Conservation (phyloP, 1,140 invertebrate genomes). For the Venturia canescens region DNA sequence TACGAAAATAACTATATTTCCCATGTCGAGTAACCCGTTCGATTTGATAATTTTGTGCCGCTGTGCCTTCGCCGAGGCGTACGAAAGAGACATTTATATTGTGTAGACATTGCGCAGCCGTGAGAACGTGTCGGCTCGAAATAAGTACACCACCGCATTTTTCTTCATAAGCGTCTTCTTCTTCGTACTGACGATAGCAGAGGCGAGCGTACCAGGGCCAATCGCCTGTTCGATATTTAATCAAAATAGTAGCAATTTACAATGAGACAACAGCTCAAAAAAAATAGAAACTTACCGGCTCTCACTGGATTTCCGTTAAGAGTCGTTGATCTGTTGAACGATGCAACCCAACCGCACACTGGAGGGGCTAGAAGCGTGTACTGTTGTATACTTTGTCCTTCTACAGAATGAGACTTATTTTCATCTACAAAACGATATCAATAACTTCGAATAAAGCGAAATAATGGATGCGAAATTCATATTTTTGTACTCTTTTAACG, state of each 20-base stretch:
- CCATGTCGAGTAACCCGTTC: constrained; percentile 81
- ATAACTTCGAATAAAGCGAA: too few relatives aligned
- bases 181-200: constrained; percentile 79
- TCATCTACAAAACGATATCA: too few relatives aligned
- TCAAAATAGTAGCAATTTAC: background rate
- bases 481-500: too few relatives aligned
- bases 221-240: constrained; percentile 73
- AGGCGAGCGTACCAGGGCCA: constrained; percentile 86
- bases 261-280: too few relatives aligned
- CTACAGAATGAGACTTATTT: too few relatives aligned
- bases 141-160: constrained; percentile 89
- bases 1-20: constrained; percentile 79
- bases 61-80: constrained; percentile 87
- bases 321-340: too few relatives aligned
- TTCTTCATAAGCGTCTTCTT: constrained; percentile 74
- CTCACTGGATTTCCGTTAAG: too few relatives aligned
- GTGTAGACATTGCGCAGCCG: constrained; percentile 87
- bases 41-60: constrained; percentile 82
- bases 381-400: too few relatives aligned
- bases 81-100: constrained; percentile 79
- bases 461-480: too few relatives aligned
- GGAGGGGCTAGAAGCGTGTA: too few relatives aligned
- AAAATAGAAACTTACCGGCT: too few relatives aligned
- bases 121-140: constrained; percentile 84
- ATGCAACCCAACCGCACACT: too few relatives aligned